Base-by-base conservation (phyloP, 1,140 invertebrate genomes). In the Drosophila melanica region DNA sequence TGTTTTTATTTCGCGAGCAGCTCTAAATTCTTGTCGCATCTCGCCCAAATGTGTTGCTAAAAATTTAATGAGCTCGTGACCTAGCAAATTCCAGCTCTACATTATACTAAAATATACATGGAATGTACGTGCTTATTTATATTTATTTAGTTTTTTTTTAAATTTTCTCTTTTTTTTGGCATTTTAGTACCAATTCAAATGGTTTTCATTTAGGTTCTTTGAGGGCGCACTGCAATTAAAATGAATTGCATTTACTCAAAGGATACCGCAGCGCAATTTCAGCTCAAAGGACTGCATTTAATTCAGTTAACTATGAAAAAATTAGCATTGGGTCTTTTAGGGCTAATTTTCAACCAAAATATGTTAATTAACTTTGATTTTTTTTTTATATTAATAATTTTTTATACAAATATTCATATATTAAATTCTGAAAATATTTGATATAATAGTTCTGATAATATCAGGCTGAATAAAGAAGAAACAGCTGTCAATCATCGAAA, bases 171-270 rank as follows among this genome's bases (percentile, higher is more conserved):
- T 35, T 18, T 7, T 27, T 51, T 51, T 14, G 23, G 8, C 42
- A 42, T 81, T 81, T 74, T 65, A 71, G 35, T 47, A 33, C 45
- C 58, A 33, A 71, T 82, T 79, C 10, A 64, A 82, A 76, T 50
- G 51, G 33, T 37, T 16, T 62, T 70, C 20, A 48, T 66, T 68
- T 51, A n/a, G n/a, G 47, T 76, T 62, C 76, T 70, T 79, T 68
- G 67, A 67, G 71, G 71, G 35, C 44, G 54, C 59, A 67, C 44
- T 44, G 76, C 77, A 84, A 84, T 85, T 84, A 85, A 84, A 84
- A 85, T 84, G 69, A 80, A 85, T 77, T 80, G 73, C 69, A 68
- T 53, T 85, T 30, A 12, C 51, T 68, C 68, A 80, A 85, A 77
- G 73, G 58, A 66, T 57, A 48, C 33, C 16, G 65, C 55, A 18